These are phyloP conservation scores for Microplitis mediator DNA, from an alignment of 1,140 invertebrate genomes.

Conservation along the genomic window DNA sequence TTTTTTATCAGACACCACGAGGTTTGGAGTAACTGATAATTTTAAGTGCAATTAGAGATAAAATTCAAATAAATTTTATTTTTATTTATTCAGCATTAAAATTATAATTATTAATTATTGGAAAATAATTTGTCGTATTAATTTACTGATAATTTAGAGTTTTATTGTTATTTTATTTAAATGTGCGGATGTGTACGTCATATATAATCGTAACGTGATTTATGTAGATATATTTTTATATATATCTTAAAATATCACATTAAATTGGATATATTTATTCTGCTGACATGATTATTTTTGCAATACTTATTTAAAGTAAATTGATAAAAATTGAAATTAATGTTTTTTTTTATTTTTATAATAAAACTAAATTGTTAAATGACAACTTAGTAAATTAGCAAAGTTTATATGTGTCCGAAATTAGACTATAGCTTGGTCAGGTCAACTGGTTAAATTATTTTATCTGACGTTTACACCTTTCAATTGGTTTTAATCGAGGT, in stretches of 20 bases:
- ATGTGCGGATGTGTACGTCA: too few species aligned
- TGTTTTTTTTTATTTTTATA: too few species aligned
- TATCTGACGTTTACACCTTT: conserved; percentile 56
- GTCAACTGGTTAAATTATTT: conserved; percentile 55
- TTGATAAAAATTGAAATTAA: too few species aligned
- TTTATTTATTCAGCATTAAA: not conserved
- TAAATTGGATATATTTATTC: not conserved
- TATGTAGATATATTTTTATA: too few species aligned
- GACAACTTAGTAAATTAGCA: conserved; percentile 24
- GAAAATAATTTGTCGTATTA: not conserved
- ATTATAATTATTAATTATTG: too few species aligned
- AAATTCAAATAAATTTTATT: not conserved
- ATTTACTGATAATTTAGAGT: not conserved
- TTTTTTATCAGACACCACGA: not conserved
- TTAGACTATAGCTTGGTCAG: conserved; percentile 41
- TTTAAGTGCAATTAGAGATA: not conserved
- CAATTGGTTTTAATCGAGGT: conserved; percentile 58
- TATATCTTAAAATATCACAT: too few species aligned
- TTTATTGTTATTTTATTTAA: too few species aligned
- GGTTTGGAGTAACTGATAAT: not conserved
- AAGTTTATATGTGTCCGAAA: conserved; percentile 11
- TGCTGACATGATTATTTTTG: not conserved
- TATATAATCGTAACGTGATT: too few species aligned
- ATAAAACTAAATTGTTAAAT: conserved; percentile 17
- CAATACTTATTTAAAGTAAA: too few species aligned